A percentile compares a stretch with the other conserved stretches of the same genome.
These are phyloP conservation scores for Oreochromis spilurus DNA, from an alignment of 2,113 vertebrate genomes.

Conservation along the genomic window DNA sequence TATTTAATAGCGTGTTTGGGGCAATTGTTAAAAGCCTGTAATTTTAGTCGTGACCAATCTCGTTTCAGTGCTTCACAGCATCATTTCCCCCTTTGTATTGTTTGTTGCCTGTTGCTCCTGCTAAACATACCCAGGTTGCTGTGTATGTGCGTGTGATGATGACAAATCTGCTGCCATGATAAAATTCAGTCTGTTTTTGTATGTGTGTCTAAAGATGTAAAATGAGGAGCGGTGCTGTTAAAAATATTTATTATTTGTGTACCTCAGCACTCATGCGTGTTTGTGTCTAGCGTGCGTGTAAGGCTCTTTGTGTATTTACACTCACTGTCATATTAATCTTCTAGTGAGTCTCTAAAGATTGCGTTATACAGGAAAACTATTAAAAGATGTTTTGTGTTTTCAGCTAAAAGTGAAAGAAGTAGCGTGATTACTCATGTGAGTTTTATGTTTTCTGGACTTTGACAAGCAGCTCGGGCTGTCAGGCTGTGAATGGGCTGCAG, in stretches of 20 bases:
- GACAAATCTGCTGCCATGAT: neutral
- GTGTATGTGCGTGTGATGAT: neutral
- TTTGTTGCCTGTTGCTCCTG: neutral
- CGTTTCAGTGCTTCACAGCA: neutral
- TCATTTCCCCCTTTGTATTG: neutral
- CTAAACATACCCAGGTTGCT: neutral
- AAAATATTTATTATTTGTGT: constrained; percentile 6
- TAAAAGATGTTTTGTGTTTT: constrained; percentile 33
- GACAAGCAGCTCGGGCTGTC: constrained; percentile 22
- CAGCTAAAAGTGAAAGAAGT: constrained; percentile 18
- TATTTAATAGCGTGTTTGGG: neutral
- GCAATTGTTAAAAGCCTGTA: neutral
- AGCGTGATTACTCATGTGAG: constrained; percentile 19
- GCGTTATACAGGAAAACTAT: constrained; percentile 24
- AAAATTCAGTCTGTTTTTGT: neutral
- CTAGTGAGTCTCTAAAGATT: constrained; percentile 14
- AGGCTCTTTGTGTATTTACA: neutral
- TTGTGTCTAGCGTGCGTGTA: neutral
- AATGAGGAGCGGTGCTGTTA: neutral
- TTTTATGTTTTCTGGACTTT: constrained; percentile 14
- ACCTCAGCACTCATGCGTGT: neutral
- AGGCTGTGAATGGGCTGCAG: constrained; percentile 15
- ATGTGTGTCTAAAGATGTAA: neutral
- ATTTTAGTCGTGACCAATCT: neutral
- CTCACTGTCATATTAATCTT: neutral